Evolutionary conservation across 2,113 vertebrate species (phyloP).

Genomic region (Lampris megalopsis): DNA sequence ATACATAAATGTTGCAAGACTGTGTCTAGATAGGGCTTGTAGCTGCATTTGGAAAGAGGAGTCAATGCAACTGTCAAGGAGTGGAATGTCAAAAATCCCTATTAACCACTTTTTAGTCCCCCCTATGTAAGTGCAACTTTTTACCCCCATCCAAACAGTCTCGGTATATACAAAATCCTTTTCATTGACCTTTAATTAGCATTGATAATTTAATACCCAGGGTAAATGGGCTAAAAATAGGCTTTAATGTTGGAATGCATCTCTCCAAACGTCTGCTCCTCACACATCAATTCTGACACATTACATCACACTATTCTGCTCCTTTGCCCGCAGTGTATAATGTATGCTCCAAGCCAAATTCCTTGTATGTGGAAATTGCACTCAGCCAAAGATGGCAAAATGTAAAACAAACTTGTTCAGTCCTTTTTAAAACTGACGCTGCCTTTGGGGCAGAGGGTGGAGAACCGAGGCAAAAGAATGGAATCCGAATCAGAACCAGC

Average conservation of each 20-base stretch:
- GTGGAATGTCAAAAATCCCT: background rate
- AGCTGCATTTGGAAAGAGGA: background rate
- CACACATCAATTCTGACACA: background rate
- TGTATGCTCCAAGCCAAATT: conserved; percentile 30
- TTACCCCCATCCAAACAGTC: no score
- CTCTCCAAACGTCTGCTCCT: conserved; percentile 38
- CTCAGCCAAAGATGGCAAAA: conserved; percentile 18
- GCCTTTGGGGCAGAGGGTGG: conserved; percentile 5
- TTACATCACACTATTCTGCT: conserved; percentile 1
- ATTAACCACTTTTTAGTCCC: no score
- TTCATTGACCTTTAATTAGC: conserved; percentile 36
- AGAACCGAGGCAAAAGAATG: conserved; percentile 42
- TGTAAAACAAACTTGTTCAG: conserved; percentile 32
- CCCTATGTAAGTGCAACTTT: conserved; percentile 4
- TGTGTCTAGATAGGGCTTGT: background rate
- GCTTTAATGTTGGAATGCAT: conserved; percentile 49
- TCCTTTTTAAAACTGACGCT: conserved; percentile 33
- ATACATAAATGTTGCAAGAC: background rate
- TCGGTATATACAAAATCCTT: no score
- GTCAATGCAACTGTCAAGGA: background rate
- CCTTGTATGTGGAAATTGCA: conserved; percentile 16
- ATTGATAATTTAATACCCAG: conserved; percentile 45
- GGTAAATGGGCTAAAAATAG: conserved; percentile 51
- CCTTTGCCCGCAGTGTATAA: conserved; percentile 24
- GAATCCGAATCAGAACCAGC: conserved; percentile 43